Evolutionary conservation across 2,113 vertebrate species (phyloP), one percentile per base, ranked within the genome.

Genomic region (Micromys minutus): DNA sequence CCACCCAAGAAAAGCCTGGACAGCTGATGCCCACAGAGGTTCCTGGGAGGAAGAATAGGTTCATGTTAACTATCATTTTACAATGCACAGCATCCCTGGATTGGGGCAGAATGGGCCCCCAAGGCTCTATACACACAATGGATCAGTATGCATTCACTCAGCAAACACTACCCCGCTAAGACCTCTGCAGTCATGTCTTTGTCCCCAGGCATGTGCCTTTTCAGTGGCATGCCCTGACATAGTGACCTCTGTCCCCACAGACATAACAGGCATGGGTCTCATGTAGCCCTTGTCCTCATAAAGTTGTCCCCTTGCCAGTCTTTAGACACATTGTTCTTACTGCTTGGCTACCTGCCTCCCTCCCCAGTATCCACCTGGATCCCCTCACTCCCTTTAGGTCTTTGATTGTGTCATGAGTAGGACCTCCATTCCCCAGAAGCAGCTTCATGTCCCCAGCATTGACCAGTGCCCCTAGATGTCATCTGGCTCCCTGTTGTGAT

Each of bases 1-100:
- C 45, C 45, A 0, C 9, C 7, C 2, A 1, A 0, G 3, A 57
- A 24, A 26, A 45, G 11, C 22, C 5, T 26, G 9, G 8, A 13
- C 0, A 17, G 22, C 3, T 17, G 15, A 45, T 2, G 24, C 29
- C 36, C n/a, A 42, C 36, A 26, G 57, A 63, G 42, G 57, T 7
- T 69, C 47, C 65, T 29, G 13, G 47, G 34, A 87, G 34, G 34
- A 86, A 34, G 63, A 63, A 19, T 17, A 8, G 26, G 22, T 22
- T 45, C n/a, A 21, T 13, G 16, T 5, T 17, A 42, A 52, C 15
- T 57, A 26, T 11, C 50, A 24, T 69, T 69, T 57, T 42, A 42
- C 29, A n/a, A 10, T 29, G 80, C n/a, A 42, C 5, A 10, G 67
- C 34, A 39, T 21, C 22, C 21, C 85, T n/a, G 19, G 47, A 29